Evolutionary conservation across 2,113 vertebrate genomes (phyloP).

Genomic region (Hepsetus odoe): DNA sequence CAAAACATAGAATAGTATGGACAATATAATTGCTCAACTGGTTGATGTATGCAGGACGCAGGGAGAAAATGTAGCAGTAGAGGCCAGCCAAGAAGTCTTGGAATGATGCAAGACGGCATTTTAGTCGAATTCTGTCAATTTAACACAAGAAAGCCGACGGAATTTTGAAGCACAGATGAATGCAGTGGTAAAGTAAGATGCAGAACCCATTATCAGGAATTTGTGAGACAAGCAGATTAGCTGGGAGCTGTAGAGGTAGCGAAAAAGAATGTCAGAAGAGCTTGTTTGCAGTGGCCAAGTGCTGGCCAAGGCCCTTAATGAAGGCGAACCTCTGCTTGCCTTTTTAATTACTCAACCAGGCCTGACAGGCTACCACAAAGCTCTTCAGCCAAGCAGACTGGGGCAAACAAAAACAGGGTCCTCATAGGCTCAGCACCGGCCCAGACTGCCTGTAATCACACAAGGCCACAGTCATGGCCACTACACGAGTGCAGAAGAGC

Average conservation of each 20-base stretch:
- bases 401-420: slow-evolving; percentile 66
- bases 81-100: no score
- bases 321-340: slow-evolving; percentile 73
- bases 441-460: slow-evolving; percentile 34
- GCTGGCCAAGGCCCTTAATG: slow-evolving; percentile 70
- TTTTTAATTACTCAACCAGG: slow-evolving; percentile 82
- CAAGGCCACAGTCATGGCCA: slow-evolving; percentile 58
- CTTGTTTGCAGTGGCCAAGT: slow-evolving; percentile 50
- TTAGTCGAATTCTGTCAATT: no score
- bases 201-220: not conserved
- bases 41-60: no score
- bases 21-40: no score
- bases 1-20: no score
- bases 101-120: no score
- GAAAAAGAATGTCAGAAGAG: slow-evolving; percentile 33
- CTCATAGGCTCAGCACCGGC: slow-evolving; percentile 38
- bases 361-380: slow-evolving; percentile 77
- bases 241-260: not conserved
- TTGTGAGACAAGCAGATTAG: slow-evolving; percentile 4
- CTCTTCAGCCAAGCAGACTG: slow-evolving; percentile 52
- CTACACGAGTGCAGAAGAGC: slow-evolving; percentile 64
- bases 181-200: not conserved
- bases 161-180: not conserved
- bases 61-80: no score
- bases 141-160: not conserved